phyloP scores from a whole-genome alignment of 1,140 invertebrate genomes.

The Bombus confusus region DNA sequence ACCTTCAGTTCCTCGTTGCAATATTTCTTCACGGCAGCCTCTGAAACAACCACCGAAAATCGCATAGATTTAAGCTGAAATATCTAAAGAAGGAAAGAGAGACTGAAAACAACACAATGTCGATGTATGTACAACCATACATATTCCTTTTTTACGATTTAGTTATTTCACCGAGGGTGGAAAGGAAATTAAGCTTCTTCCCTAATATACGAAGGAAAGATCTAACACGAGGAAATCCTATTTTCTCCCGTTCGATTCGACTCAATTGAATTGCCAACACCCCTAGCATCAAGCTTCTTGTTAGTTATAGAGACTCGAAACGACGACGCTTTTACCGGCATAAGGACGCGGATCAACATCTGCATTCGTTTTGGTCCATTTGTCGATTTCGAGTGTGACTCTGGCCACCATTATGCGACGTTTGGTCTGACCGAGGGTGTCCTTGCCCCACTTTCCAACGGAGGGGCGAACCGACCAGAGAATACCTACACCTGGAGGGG shows the following conservation, averaged over 20 bases:
- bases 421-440: conserved; percentile 61
- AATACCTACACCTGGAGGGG: conserved; percentile 38
- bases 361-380: conserved; percentile 68
- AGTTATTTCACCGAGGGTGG: background rate
- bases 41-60: conserved; percentile 59
- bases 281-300: background rate
- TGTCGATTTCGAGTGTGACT: conserved; percentile 54
- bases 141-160: background rate
- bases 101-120: background rate
- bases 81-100: background rate
- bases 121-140: background rate
- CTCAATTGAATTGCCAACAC: conserved; percentile 19
- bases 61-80: background rate
- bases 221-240: background rate
- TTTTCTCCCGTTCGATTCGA: conserved; percentile 6
- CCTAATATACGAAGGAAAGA: background rate
- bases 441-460: conserved; percentile 72
- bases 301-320: background rate
- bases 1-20: conserved; percentile 78
- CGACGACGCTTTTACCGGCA: background rate
- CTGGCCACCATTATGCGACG: conserved; percentile 42
- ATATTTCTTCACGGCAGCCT: conserved; percentile 75
- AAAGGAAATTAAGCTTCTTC: conserved; percentile 31
- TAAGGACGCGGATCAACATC: conserved; percentile 58
- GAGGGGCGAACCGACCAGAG: conserved; percentile 37